Percentiles rank a stretch among this genome's conserved stretches.
These are phyloP conservation scores for Hetaerina americana DNA, from an alignment of 1,140 invertebrate species.

Conservation along the genomic window DNA sequence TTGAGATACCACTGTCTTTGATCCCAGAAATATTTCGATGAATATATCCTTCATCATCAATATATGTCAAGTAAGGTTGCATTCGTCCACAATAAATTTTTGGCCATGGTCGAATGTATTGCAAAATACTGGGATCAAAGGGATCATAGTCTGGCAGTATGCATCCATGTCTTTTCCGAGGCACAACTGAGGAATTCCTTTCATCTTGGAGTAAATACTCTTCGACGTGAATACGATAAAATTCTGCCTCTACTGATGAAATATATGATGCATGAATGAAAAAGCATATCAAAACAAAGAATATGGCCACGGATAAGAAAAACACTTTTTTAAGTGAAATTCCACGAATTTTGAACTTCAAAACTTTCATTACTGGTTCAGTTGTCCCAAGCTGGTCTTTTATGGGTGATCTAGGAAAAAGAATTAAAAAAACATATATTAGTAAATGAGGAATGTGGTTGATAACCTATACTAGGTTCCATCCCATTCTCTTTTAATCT, in stretches of 20 bases:
- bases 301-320: background rate
- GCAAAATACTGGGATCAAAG: conserved; percentile 1
- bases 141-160: conserved; percentile 10
- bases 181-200: background rate
- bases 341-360: no score
- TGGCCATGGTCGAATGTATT: background rate
- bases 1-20: background rate
- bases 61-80: conserved; percentile 10
- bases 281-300: background rate
- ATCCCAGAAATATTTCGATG: conserved; percentile 4
- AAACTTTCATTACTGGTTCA: background rate
- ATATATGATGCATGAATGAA: background rate
- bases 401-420: no score
- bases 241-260: background rate
- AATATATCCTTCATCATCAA: conserved; percentile 7
- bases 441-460: no score
- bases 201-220: background rate
- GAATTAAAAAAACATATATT: no score
- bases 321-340: background rate
- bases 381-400: no score
- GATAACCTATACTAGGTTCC: no score
- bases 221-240: background rate
- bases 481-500: no score
- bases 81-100: background rate
- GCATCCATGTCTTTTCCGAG: no score